A percentile compares a stretch with the other conserved stretches of the same genome.
phyloP scores from a whole-genome alignment of 92 coral and sea anemone genomes.

The Galaxea fascicularis region DNA sequence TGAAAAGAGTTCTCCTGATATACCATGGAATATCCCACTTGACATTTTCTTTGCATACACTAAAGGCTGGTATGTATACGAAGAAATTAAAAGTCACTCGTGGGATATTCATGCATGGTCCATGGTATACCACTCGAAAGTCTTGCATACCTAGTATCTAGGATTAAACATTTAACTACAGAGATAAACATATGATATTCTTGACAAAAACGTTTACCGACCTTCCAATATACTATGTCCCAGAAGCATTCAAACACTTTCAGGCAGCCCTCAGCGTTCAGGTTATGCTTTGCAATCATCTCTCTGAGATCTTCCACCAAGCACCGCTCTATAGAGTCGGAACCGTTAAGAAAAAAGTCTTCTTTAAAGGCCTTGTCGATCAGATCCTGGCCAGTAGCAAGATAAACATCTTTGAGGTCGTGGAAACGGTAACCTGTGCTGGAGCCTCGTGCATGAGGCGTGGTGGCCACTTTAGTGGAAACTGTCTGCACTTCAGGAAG shows the following conservation, averaged over 20 bases:
- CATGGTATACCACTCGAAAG: not conserved
- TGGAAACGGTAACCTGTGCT: not conserved
- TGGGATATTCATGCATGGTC: too few relatives aligned
- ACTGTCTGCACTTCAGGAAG: not conserved
- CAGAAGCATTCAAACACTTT: not conserved
- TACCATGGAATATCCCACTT: too few relatives aligned
- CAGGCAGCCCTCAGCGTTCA: not conserved
- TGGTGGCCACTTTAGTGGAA: not conserved
- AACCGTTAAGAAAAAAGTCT: not conserved
- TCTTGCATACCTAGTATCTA: too few relatives aligned
- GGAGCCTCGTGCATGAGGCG: not conserved
- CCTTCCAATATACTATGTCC: not conserved
- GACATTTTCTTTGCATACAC: too few relatives aligned
- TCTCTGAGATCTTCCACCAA: conserved; percentile 10
- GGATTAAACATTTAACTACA: not conserved
- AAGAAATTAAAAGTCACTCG: too few relatives aligned
- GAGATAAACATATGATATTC: not conserved
- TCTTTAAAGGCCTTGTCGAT: conserved; percentile 14
- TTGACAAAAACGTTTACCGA: not conserved
- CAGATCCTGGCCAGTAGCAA: not conserved
- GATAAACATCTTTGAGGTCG: not conserved
- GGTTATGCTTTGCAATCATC: not conserved
- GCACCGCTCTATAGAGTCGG: not conserved
- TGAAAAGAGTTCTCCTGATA: too few relatives aligned
- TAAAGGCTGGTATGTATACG: too few relatives aligned